Percentiles rank a stretch among this genome's conserved stretches.
These are phyloP conservation scores for Raja brachyura DNA, from an alignment of 2,113 vertebrate genomes.

Conservation along the genomic window DNA sequence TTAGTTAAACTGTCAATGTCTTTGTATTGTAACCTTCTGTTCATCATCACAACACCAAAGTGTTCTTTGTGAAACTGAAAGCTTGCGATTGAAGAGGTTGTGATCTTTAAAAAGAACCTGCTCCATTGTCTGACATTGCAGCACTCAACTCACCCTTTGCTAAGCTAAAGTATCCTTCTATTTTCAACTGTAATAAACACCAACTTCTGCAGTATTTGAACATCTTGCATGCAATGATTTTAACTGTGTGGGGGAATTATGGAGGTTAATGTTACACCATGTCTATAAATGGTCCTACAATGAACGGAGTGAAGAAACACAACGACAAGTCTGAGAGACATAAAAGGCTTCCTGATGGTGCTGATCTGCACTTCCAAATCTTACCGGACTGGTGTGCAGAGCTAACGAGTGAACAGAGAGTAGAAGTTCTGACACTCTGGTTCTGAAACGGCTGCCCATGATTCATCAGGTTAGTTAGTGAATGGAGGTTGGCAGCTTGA, in stretches of 20 bases:
- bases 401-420: not conserved
- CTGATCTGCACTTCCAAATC: not conserved
- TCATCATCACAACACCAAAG: not conserved
- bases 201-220: not conserved
- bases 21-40: not conserved
- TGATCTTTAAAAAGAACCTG: not conserved
- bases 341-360: not conserved
- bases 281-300: not conserved
- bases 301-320: not conserved
- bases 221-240: not conserved
- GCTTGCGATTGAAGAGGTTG: not conserved
- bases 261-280: not conserved
- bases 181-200: not conserved
- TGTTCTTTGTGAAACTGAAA: not conserved
- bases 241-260: no score
- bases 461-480: not conserved
- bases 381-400: not conserved
- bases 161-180: not conserved
- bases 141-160: not conserved
- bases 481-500: not conserved
- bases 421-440: not conserved
- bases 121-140: not conserved
- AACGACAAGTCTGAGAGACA: not conserved
- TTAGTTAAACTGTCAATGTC: not conserved
- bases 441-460: not conserved